A percentile compares a stretch with the other conserved stretches of the same genome.
phyloP scores from a whole-genome alignment of 2,113 vertebrate genomes.

The Oxygymnocypris stewartii region DNA sequence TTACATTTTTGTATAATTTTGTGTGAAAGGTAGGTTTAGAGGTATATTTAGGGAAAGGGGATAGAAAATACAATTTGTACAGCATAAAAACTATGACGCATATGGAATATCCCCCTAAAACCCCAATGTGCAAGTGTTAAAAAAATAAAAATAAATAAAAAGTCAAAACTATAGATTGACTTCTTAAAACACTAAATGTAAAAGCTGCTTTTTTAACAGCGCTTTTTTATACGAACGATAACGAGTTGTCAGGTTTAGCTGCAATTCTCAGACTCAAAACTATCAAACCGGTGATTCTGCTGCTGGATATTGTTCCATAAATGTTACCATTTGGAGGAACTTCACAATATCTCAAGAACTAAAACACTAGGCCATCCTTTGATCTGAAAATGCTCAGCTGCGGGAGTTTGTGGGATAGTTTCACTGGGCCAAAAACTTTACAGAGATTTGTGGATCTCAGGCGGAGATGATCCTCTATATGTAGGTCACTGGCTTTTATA shows the following conservation, averaged over 20 bases:
- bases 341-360: not conserved
- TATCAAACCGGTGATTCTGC: not conserved
- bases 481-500: constrained; percentile 32
- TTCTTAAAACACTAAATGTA: not conserved
- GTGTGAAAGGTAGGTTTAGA: too few relatives aligned
- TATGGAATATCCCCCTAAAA: too few relatives aligned
- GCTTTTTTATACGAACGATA: not conserved
- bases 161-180: not conserved
- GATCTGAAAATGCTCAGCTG: not conserved
- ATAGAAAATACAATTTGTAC: too few relatives aligned
- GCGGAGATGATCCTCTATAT: constrained; percentile 5
- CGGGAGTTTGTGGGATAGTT: not conserved
- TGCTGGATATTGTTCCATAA: not conserved
- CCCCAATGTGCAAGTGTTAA: too few relatives aligned
- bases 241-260: not conserved
- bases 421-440: not conserved
- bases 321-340: not conserved
- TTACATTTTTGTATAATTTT: too few relatives aligned
- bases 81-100: too few relatives aligned
- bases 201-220: not conserved
- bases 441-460: constrained; percentile 1
- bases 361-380: not conserved
- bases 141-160: too few relatives aligned
- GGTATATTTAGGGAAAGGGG: too few relatives aligned
- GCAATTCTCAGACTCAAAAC: not conserved